These are phyloP conservation scores for Calephelis perditalis DNA, from an alignment of 2,888 invertebrate species.

Conservation along the genomic window DNA sequence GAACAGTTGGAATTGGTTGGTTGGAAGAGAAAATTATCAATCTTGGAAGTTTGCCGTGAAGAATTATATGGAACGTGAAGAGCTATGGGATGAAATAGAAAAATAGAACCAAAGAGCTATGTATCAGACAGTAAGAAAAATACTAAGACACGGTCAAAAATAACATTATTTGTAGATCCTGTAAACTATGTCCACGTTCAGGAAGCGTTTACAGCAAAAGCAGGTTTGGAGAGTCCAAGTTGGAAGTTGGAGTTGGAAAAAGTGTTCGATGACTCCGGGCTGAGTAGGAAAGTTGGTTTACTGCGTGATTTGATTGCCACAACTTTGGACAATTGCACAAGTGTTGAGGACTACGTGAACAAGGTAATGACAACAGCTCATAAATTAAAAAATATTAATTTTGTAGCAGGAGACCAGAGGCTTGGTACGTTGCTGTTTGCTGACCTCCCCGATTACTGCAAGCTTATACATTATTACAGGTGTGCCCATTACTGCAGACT, in stretches of 20 bases:
- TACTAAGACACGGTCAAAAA: neutral
- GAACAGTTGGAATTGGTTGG: constrained; percentile 8
- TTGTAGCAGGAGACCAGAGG: too few species aligned
- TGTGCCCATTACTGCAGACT: too few species aligned
- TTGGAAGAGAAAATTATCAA: constrained; percentile 23
- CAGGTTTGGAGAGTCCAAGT: neutral
- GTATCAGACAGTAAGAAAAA: constrained; percentile 11
- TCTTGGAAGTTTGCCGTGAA: constrained; percentile 23
- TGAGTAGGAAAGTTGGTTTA: constrained; percentile 18
- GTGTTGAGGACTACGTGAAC: constrained; percentile 18
- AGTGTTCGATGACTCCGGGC: constrained; percentile 21
- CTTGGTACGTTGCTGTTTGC: too few species aligned
- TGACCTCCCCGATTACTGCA: too few species aligned
- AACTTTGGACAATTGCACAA: constrained; percentile 14
- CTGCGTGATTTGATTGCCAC: constrained; percentile 18
- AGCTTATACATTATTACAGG: too few species aligned
- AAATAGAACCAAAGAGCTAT: constrained; percentile 15
- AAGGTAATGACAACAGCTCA: constrained; percentile 19
- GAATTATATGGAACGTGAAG: constrained; percentile 24
- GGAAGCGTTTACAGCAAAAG: constrained; percentile 16
- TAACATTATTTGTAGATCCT: too few species aligned
- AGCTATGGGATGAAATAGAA: constrained; percentile 23
- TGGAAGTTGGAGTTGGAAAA: constrained; percentile 9
- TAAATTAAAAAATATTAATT: too few species aligned
- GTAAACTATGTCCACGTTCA: too few species aligned